Percentiles rank a stretch among this genome's conserved stretches.
Evolutionary conservation across 2,113 vertebrate species (phyloP).

Genomic region (Tragelaphus imberbis): DNA sequence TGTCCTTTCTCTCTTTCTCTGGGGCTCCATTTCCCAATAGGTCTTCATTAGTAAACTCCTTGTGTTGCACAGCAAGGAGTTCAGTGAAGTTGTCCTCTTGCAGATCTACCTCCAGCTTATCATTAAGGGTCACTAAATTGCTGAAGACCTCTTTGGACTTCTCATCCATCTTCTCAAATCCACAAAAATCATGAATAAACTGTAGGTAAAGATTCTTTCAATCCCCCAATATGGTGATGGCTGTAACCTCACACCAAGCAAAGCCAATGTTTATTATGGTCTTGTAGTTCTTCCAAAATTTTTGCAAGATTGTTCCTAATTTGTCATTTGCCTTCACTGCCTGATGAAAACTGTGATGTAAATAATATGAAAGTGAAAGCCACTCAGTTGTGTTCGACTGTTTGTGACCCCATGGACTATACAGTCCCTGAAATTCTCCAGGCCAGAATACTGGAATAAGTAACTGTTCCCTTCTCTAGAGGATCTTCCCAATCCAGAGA

Average conservation of each 20-base stretch:
- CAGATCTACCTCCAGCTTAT: not conserved
- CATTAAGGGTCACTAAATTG: not conserved
- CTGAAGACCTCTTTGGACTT: not conserved
- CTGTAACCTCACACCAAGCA: not conserved
- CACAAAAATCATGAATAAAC: not conserved
- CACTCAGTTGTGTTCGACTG: not conserved
- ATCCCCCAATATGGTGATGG: not conserved
- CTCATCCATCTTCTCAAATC: not conserved
- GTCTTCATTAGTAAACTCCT: not conserved
- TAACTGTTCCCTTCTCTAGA: not conserved
- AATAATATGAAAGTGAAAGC: not conserved
- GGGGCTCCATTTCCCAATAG: not conserved
- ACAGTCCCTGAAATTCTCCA: not conserved
- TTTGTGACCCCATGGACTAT: not conserved
- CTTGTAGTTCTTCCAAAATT: not conserved
- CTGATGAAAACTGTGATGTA: not conserved
- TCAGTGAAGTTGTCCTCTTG: not conserved
- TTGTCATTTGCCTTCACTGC: not conserved
- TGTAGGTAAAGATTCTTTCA: not conserved
- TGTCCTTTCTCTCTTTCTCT: not conserved
- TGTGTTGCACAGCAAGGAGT: not conserved
- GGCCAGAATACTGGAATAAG: not conserved
- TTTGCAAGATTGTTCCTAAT: not conserved
- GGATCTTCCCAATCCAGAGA: not conserved
- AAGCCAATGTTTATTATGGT: not conserved